phyloP scores from a whole-genome alignment of 2,888 invertebrate species.

The Formica aserva region DNA sequence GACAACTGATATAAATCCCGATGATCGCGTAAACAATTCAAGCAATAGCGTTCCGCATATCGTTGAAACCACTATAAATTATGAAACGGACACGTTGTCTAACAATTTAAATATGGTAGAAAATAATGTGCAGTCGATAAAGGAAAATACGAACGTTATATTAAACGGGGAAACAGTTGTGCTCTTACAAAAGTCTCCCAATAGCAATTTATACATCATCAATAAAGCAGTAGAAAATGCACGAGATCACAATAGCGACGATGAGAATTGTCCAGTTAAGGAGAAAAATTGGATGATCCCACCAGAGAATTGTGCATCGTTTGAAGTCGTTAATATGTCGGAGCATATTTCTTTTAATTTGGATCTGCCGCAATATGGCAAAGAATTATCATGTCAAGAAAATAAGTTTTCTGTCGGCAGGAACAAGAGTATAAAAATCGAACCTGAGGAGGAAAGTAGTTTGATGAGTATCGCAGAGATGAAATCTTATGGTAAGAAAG shows the following conservation, averaged over 20 bases:
- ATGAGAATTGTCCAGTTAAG: conserved; percentile 67
- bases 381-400: conserved; percentile 68
- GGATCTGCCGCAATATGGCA: conserved; percentile 66
- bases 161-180: conserved; percentile 83
- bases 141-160: conserved; percentile 82
- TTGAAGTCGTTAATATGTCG: conserved; percentile 61
- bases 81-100: conserved; percentile 62
- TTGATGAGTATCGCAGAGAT: conserved; percentile 64
- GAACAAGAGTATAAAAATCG: conserved; percentile 69
- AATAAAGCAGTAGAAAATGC: conserved; percentile 82
- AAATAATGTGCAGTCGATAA: conserved; percentile 69
- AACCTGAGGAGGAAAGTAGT: conserved; percentile 64
- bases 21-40: conserved; percentile 52
- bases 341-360: conserved; percentile 64
- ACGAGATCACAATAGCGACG: conserved; percentile 70
- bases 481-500: conserved; percentile 63
- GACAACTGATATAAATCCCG: conserved; percentile 66
- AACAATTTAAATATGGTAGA: conserved; percentile 66
- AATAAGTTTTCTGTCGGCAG: conserved; percentile 62
- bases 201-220: conserved; percentile 84
- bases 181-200: conserved; percentile 82
- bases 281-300: conserved; percentile 62
- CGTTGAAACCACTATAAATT: conserved; percentile 59
- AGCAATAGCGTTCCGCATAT: conserved; percentile 57
- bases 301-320: conserved; percentile 59